Evolutionary conservation across 2,113 vertebrate species (phyloP).

Genomic region (Typhlomys cinereus): DNA sequence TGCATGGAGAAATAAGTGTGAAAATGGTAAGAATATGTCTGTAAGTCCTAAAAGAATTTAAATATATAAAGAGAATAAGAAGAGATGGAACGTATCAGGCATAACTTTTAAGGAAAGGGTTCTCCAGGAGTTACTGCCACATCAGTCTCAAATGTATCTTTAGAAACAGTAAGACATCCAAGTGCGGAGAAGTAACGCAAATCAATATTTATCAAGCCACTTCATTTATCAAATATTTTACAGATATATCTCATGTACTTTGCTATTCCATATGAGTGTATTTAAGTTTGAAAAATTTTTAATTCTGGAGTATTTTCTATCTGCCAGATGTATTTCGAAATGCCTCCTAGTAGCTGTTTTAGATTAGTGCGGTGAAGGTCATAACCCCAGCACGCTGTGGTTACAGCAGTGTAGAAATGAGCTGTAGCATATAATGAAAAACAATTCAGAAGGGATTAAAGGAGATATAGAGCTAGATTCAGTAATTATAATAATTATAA

Average conservation of each 20-base stretch:
- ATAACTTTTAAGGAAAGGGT: not conserved
- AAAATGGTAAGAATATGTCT: no score
- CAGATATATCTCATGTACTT: not conserved
- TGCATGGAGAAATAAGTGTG: no score
- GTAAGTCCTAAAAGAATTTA: no score
- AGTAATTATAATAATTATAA: conserved; percentile 4
- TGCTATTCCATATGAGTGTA: not conserved
- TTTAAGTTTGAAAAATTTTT: not conserved
- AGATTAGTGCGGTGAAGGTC: not conserved
- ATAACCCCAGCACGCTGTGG: not conserved
- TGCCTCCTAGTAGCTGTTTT: not conserved
- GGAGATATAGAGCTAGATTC: not conserved
- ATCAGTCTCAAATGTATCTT: not conserved
- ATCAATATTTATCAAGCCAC: not conserved
- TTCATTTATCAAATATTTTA: not conserved
- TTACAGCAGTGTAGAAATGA: conserved; percentile 25
- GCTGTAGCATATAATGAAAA: not conserved
- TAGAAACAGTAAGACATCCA: not conserved
- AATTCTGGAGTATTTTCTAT: not conserved
- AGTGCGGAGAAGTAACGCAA: not conserved
- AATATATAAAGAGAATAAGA: no score
- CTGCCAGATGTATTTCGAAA: not conserved
- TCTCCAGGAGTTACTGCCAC: not conserved
- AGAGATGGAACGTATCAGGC: no score
- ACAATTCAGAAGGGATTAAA: not conserved